These are phyloP conservation scores for Corydoras sp. DNA, from an alignment of 2,113 vertebrate genomes.

Conservation along the genomic window DNA sequence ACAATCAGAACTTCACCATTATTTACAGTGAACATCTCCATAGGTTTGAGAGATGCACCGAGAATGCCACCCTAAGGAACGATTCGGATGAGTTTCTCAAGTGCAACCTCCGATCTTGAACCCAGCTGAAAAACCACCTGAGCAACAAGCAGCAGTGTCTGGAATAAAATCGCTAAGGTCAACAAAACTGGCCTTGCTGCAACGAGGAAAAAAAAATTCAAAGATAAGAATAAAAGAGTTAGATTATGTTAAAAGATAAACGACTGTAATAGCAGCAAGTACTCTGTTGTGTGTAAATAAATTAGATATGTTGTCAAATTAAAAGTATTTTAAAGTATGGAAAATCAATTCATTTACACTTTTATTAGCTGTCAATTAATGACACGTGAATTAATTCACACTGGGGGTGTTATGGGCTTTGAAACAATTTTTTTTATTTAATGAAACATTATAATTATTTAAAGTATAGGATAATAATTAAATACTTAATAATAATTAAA, in stretches of 20 bases:
- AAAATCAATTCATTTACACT: not conserved
- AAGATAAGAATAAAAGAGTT: not conserved
- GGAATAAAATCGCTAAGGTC: too few relatives aligned
- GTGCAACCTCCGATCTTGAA: not conserved
- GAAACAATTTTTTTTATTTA: too few relatives aligned
- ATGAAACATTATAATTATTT: too few relatives aligned
- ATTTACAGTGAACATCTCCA: too few relatives aligned
- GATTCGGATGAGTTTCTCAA: not conserved
- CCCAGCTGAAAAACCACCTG: not conserved
- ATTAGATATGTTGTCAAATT: slow-evolving; percentile 3
- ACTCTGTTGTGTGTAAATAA: not conserved
- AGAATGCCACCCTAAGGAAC: too few relatives aligned
- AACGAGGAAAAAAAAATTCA: not conserved
- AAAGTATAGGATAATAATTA: too few relatives aligned
- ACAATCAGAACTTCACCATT: too few relatives aligned
- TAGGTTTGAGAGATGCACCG: too few relatives aligned
- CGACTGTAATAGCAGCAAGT: not conserved
- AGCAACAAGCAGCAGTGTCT: not conserved
- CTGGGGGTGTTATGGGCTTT: too few relatives aligned
- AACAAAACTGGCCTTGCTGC: too few relatives aligned
- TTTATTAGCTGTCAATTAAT: not conserved
- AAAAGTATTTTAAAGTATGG: slow-evolving; percentile 25
- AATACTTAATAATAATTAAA: too few relatives aligned
- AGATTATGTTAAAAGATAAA: not conserved
- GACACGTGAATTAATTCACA: too few relatives aligned